Evolutionary conservation across 2,797 vertebrate genomes (phyloP).

Genomic region (Enteromius unitaeniatus): DNA sequence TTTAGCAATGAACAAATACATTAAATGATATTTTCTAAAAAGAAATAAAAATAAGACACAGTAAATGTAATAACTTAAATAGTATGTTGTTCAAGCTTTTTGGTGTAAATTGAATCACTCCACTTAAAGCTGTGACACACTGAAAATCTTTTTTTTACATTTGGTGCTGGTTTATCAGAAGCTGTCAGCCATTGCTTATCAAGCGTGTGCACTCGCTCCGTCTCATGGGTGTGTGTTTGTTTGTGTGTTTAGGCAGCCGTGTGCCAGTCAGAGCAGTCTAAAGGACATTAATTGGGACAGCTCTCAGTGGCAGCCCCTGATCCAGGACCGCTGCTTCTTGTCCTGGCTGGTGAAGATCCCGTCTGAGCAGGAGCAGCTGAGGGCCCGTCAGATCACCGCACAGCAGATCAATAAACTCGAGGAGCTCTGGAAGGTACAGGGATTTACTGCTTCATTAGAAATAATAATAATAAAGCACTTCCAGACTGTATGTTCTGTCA

Average conservation of each 20-base stretch:
- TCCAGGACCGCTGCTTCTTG: conserved; percentile 97
- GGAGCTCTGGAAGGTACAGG: conserved; percentile 94
- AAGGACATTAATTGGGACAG: conserved; percentile 99
- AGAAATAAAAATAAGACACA: too few relatives aligned
- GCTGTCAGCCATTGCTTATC: not conserved
- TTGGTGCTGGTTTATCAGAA: conserved; percentile 3
- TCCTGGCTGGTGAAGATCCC: conserved; percentile 99
- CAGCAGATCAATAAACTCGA: conserved; percentile 99
- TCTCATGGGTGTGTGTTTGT: conserved; percentile 41
- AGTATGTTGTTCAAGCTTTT: not conserved
- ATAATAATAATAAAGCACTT: fast-evolving
- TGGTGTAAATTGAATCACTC: not conserved
- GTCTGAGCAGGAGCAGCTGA: conserved; percentile 95
- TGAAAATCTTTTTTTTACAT: not conserved
- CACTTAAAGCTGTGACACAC: not conserved
- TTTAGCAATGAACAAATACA: too few relatives aligned
- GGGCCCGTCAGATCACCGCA: conserved; percentile 95
- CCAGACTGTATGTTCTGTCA: not conserved
- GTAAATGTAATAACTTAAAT: too few relatives aligned
- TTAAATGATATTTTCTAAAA: too few relatives aligned
- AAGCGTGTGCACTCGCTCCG: not conserved
- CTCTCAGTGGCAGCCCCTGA: conserved; percentile 98
- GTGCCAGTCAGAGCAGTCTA: conserved; percentile 98
- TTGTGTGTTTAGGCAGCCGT: conserved; percentile 86
- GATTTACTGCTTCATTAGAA: too few relatives aligned